Base-by-base conservation (phyloP, 1,140 invertebrate species). In the Andricus grossulariae region DNA sequence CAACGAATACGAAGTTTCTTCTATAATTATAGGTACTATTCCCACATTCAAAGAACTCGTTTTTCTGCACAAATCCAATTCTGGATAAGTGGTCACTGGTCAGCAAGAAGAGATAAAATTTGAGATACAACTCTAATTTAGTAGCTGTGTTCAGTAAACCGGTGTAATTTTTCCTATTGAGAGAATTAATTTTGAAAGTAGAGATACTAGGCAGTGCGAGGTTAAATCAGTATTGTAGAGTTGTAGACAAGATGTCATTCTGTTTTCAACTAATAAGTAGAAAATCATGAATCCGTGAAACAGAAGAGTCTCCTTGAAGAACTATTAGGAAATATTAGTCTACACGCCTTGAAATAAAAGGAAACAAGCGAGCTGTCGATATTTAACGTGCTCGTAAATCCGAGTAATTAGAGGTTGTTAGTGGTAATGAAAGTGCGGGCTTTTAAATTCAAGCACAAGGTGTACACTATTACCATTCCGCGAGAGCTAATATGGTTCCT, bases 381-480 rank as follows among this genome's bases (percentile, higher is more conserved):
- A 80, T 73, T 83, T 74, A 82, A 83, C 50, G 73, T 70, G 82
- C 78, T 88, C 84, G 80, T 87, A 84, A 88, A 86, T 85, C 82
- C 79, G 75, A 70, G 79, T 80, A 86, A 88, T 88, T 88, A 88
- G 83, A 82, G 77, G 80, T 81, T 78, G 60, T 83, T 80, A 75
- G 39, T 70, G 50, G 78, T 76, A 84, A 82, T 50, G 70, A 82
- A 77, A 80, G 7, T 49, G 25, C 19, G 11, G n/a, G 52, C 15
- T 66, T 66, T 66, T 66, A 16, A 66, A 66, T 66, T 66, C 39
- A 66, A 66, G n/a, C 60, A 25, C 25, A 66, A 66, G 25, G 12
- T 66, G 60, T 39, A 66, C 39, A 60, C 60, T 39, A 39, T 45
- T 66, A 66, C 15, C 6, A 45, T 45, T 45, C 39, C 39, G 39